A percentile compares a stretch with the other conserved stretches of the same genome.
phyloP scores from a whole-genome alignment of 2,113 vertebrate species.

The Crotalus horridus region DNA sequence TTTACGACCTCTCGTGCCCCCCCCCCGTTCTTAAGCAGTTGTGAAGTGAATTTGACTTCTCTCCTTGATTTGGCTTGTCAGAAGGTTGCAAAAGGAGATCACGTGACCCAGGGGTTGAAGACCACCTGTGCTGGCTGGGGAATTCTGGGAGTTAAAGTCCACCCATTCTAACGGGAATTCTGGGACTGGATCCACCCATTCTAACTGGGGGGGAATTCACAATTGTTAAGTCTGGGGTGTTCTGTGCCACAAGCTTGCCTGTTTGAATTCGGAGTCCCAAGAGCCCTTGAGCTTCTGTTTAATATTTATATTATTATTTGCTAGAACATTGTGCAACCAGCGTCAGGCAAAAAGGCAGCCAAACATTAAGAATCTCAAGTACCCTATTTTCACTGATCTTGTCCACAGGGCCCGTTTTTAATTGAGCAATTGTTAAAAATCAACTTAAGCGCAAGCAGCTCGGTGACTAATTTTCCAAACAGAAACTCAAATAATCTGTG shows the following conservation, averaged over 20 bases:
- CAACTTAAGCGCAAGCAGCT: neutral
- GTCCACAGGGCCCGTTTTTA: neutral
- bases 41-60: too few relatives aligned
- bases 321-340: neutral
- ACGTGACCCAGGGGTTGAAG: too few relatives aligned
- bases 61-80: too few relatives aligned
- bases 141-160: neutral
- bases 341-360: neutral
- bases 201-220: neutral
- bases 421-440: neutral
- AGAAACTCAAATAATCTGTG: neutral
- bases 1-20: too few relatives aligned
- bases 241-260: neutral
- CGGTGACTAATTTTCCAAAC: neutral
- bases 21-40: too few relatives aligned
- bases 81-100: too few relatives aligned
- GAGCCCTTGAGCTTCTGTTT: neutral
- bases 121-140: rapidly evolving
- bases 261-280: neutral
- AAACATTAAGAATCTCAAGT: neutral
- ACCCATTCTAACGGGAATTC: neutral
- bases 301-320: neutral
- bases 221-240: neutral
- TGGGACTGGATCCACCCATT: neutral
- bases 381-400: neutral